Percentiles rank a stretch among this genome's conserved stretches.
These are phyloP conservation scores for Eidolon dupreanum DNA, from an alignment of 2,797 vertebrate species.

Conservation along the genomic window DNA sequence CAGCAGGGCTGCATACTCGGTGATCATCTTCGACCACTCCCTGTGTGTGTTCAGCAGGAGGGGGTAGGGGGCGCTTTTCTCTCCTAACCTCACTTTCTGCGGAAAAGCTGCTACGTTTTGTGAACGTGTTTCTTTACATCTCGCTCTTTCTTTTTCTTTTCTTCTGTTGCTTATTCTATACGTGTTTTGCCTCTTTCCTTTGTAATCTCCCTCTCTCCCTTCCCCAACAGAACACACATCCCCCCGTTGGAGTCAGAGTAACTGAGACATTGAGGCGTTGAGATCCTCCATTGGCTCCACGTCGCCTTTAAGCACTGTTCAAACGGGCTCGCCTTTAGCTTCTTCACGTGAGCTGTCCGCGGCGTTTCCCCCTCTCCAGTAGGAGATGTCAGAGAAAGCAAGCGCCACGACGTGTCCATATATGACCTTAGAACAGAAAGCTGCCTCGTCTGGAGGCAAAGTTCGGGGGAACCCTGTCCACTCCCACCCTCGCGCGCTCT, in stretches of 20 bases:
- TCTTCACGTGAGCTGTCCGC: background rate
- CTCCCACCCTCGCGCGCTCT: background rate
- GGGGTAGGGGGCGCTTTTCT: background rate
- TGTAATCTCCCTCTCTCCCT: background rate
- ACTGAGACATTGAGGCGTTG: background rate
- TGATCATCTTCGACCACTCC: background rate
- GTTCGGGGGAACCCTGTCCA: background rate
- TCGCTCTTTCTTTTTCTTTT: background rate
- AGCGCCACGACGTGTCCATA: background rate
- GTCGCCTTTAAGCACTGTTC: background rate
- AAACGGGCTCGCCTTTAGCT: background rate
- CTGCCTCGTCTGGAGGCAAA: background rate
- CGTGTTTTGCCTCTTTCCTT: background rate
- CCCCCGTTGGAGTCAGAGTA: background rate
- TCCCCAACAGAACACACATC: background rate
- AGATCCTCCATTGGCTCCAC: background rate
- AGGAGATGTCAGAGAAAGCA: background rate
- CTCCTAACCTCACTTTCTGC: background rate
- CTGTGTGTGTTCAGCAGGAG: background rate
- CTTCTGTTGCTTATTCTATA: too few species aligned
- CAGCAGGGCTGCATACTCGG: accelerated
- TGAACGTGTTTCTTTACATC: background rate
- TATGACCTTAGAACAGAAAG: background rate
- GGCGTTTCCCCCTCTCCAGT: background rate
- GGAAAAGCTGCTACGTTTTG: slow-evolving; percentile 14